Evolutionary conservation across 2,797 vertebrate genomes (phyloP).

Genomic region (Cygnus olor): DNA sequence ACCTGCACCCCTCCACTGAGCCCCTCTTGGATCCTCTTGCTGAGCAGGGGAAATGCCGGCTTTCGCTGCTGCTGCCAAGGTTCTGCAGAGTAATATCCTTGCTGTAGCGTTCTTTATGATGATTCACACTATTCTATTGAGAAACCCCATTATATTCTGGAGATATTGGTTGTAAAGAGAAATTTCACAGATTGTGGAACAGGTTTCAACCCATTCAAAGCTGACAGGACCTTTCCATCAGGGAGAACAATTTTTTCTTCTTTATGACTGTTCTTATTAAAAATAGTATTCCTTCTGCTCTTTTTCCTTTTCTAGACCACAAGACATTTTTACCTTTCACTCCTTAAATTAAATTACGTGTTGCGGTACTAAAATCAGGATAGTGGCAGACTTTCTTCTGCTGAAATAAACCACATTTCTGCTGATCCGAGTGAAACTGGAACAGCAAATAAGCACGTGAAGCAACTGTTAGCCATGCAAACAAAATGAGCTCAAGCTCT

Average conservation of each 20-base stretch:
- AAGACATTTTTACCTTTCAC: conserved; percentile 7
- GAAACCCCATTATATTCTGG: conserved; percentile 5
- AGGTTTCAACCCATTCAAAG: conserved; percentile 31
- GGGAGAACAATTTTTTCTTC: conserved; percentile 8
- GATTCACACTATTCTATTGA: neutral
- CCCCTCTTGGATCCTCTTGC: neutral
- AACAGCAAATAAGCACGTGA: conserved; percentile 1
- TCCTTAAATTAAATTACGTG: conserved; percentile 27
- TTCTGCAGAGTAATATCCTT: neutral
- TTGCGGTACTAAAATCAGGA: neutral
- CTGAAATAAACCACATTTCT: conserved; percentile 35
- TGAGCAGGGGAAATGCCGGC: neutral
- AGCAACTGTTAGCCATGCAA: neutral
- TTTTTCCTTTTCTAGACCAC: neutral
- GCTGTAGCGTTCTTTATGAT: neutral
- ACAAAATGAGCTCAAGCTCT: conserved; percentile 7
- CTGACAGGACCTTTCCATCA: conserved; percentile 56
- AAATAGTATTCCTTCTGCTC: neutral
- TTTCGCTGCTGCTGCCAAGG: neutral
- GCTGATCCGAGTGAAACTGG: conserved; percentile 45
- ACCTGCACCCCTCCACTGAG: rapidly evolving
- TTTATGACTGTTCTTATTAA: conserved; percentile 46
- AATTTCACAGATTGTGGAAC: conserved; percentile 28
- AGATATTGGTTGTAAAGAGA: conserved; percentile 40
- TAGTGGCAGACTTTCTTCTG: neutral